These are phyloP conservation scores for Sebastes matsubarae DNA, from an alignment of 2,797 vertebrate genomes.

Conservation along the genomic window DNA sequence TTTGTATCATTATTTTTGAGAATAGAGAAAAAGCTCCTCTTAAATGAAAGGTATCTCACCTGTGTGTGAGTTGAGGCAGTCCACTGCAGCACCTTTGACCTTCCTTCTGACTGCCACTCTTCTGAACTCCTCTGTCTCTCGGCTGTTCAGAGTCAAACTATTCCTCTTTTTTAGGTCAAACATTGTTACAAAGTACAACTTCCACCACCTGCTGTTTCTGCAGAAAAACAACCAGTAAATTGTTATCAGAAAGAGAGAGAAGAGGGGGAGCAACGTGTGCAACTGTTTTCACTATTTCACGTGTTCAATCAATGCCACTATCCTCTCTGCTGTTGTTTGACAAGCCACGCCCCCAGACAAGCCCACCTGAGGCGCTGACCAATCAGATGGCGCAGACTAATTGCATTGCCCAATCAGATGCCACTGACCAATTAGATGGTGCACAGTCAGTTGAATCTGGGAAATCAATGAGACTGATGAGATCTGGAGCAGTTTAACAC, in stretches of 20 bases:
- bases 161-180: constrained; percentile 74
- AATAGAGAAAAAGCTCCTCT: not conserved
- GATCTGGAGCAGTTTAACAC: not conserved
- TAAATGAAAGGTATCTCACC: constrained; percentile 27
- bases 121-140: constrained; percentile 71
- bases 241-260: fast-evolving
- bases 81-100: constrained; percentile 21
- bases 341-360: not conserved
- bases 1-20: not conserved
- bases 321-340: not conserved
- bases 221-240: fast-evolving
- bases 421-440: too few relatives aligned
- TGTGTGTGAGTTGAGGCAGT: constrained; percentile 9
- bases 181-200: constrained; percentile 37
- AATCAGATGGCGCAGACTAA: not conserved
- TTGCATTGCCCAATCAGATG: not conserved
- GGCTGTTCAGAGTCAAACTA: constrained; percentile 54
- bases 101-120: constrained; percentile 69
- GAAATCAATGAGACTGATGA: not conserved
- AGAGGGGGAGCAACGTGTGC: not conserved
- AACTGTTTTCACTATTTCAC: not conserved
- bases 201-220: not conserved
- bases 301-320: not conserved
- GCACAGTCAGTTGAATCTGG: not conserved
- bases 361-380: not conserved